phyloP scores from a whole-genome alignment of 2,888 invertebrate genomes.

The Caprella mutica region DNA sequence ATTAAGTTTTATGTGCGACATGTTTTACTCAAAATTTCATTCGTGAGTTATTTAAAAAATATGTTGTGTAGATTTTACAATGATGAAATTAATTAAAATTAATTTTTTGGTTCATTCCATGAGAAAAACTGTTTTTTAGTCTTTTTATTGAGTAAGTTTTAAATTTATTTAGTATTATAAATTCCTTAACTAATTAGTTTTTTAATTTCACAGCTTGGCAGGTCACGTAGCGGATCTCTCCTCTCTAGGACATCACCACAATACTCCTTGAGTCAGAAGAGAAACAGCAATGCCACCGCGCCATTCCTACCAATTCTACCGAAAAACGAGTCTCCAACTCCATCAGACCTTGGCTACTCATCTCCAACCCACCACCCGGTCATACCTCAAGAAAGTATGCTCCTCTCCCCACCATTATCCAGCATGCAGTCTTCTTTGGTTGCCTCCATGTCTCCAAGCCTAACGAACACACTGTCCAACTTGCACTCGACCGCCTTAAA shows the following conservation, averaged over 20 bases:
- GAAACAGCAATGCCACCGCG: slow-evolving; percentile 13
- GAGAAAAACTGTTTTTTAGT: not conserved
- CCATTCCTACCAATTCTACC: slow-evolving; percentile 31
- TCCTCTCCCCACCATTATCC: slow-evolving; percentile 20
- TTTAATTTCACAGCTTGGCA: slow-evolving; percentile 17
- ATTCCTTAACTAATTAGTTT: not conserved
- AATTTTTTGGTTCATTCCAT: no score
- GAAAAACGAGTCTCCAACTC: slow-evolving; percentile 31
- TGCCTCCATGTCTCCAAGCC: slow-evolving; percentile 11
- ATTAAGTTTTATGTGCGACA: no score
- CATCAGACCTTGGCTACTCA: slow-evolving; percentile 31
- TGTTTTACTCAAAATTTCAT: no score
- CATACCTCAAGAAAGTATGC: slow-evolving; percentile 19
- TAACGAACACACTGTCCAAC: not conserved
- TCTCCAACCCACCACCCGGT: slow-evolving; percentile 25
- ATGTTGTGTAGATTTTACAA: no score
- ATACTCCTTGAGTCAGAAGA: slow-evolving; percentile 17
- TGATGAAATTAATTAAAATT: no score
- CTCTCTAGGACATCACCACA: slow-evolving; percentile 22
- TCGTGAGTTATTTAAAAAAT: no score
- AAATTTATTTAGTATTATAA: no score
- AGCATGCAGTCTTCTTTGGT: slow-evolving; percentile 13
- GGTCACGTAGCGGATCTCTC: slow-evolving; percentile 16
- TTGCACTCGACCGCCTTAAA: slow-evolving; percentile 2
- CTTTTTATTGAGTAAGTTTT: no score